Conservation (phyloP, 2,888 invertebrate genomes). For the Eremobia ochroleuca region DNA sequence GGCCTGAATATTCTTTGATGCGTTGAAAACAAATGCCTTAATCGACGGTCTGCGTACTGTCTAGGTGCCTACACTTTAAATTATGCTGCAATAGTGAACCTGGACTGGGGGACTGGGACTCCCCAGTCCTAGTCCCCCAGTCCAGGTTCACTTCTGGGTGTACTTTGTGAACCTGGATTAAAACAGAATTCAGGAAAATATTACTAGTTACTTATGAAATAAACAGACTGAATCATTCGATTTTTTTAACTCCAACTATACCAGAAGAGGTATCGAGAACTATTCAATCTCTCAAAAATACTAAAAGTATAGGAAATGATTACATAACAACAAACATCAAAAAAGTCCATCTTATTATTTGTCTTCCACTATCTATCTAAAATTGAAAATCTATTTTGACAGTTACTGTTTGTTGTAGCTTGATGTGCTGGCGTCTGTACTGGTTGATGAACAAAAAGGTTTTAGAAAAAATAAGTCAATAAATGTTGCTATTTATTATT, state of each 20-base stretch:
- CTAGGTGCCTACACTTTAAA: not conserved
- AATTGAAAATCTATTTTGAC: too few relatives aligned
- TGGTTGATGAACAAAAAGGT: too few relatives aligned
- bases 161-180: too few relatives aligned
- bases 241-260: not conserved
- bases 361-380: not conserved
- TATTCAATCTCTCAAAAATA: not conserved
- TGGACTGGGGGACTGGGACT: too few relatives aligned
- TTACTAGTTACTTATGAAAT: not conserved
- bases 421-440: not conserved
- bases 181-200: too few relatives aligned
- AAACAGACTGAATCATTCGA: not conserved
- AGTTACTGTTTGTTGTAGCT: too few relatives aligned
- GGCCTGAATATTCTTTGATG: constrained; percentile 23
- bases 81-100: too few relatives aligned
- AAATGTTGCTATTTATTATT: too few relatives aligned
- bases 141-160: too few relatives aligned
- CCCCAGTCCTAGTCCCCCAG: too few relatives aligned
- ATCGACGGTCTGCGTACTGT: constrained; percentile 20
- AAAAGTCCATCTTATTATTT: not conserved
- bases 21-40: constrained; percentile 37
- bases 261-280: not conserved
- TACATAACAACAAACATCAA: constrained; percentile 4
- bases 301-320: constrained; percentile 3
- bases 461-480: too few relatives aligned